A percentile compares a stretch with the other conserved stretches of the same genome.
Conservation (phyloP, 2,888 invertebrate species). For the Calliopum simillimum region DNA sequence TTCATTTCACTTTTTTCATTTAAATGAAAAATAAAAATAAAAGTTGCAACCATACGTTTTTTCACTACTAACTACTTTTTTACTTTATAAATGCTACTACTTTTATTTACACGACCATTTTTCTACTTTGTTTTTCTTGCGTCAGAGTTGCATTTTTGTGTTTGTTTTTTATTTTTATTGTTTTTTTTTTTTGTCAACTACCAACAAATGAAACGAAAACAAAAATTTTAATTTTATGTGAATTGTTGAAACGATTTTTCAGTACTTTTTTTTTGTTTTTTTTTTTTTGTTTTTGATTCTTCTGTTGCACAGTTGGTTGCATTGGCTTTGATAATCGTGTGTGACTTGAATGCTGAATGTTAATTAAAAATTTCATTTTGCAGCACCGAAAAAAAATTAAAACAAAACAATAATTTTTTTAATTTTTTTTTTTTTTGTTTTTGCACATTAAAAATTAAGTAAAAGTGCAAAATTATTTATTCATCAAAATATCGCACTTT, state of each 20-base stretch:
- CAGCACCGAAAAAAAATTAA: conserved; percentile 6
- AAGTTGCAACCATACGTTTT: conserved; percentile 18
- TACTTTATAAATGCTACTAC: background rate
- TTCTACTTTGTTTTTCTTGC: conserved; percentile 12
- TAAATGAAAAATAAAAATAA: background rate
- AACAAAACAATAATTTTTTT: conserved; percentile 5
- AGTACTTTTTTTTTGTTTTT: background rate
- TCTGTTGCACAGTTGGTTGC: conserved; percentile 28
- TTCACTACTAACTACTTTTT: conserved; percentile 1
- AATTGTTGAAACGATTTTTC: conserved; percentile 7
- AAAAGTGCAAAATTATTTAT: too few relatives aligned
- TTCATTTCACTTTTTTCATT: background rate
- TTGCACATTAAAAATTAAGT: background rate
- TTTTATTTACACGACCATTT: conserved; percentile 37
- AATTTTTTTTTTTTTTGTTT: background rate
- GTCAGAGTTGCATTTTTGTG: conserved; percentile 15
- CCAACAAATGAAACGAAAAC: conserved; percentile 22
- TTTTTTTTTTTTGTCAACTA: background rate
- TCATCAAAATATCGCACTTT: conserved; percentile 3
- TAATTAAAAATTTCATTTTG: conserved; percentile 37
- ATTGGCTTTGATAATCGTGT: conserved; percentile 36
- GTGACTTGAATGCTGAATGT: conserved; percentile 42
- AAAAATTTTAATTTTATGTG: conserved; percentile 14
- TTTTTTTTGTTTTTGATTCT: too few relatives aligned
- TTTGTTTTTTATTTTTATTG: conserved; percentile 2